Base-by-base conservation (phyloP, 2,113 vertebrate genomes). In the Petrocephalus microphthalmus region DNA sequence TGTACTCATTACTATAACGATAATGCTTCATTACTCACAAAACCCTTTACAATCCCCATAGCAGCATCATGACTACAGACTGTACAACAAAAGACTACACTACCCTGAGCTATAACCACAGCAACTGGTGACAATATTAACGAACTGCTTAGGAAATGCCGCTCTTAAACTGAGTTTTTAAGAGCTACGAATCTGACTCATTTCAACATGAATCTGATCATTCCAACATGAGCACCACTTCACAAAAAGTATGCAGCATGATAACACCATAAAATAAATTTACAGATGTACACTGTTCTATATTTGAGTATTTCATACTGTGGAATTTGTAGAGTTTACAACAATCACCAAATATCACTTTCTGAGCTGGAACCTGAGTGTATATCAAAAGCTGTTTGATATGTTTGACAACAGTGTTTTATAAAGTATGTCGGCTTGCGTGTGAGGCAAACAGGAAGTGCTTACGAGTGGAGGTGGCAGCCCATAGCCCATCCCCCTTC, bases 361-460 rank as follows among this genome's bases (percentile, higher is more conserved):
- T 51, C 20, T 49, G 22, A 13, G 81, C n/a, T 84, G 47, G 37
- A n/a, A 45, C 11, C 7, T 84, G 15, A 78, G 71, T 78, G 33
- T 19, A 19, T 13, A 13, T 29, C 25, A 29, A 3, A 67, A 29
- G 1, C n/a, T 67, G 60, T 29, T 17, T 7, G n/a, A n/a, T n/a
- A n/a, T n/a, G n/a, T n/a, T n/a, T n/a, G n/a, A 42, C 29, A 42
- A 19, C 45, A n/a, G 33, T 54, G 45, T 85, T 17, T 85, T 54
- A 29, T 37, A 1, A 85, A 53, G 57, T 7, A 22, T 88, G 33
- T 82, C 42, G 53, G 29, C 20, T 71, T 53, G 87, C 25, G 20
- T 57, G 22, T 42, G 84, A 86, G 64, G 67, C 33, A 81, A 51
- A 89, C 67, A 89, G 88, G 88, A 89, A 87, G 88, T 82, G 37